Evolutionary conservation across 2,113 vertebrate species (phyloP), one percentile per base, ranked within the genome.

Genomic region (Eublepharis macularius): DNA sequence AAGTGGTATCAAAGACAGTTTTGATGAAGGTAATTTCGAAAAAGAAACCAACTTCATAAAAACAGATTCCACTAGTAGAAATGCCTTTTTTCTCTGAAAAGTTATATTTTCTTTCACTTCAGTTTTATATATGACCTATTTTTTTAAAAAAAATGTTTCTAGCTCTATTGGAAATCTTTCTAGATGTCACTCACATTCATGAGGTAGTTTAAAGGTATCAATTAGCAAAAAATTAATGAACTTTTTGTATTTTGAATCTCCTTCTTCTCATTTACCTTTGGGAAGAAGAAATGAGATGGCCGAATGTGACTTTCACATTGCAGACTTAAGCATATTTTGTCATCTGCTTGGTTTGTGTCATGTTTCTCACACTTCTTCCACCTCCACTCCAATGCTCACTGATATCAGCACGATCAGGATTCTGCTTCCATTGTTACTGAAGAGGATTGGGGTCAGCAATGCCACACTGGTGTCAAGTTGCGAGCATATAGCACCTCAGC

Each of bases 401-500:
- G 89, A 87, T 84, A 66, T 76, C 90, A 16, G 39, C 32, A 4
- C 69, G 51, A 60, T 4, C n/a, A 34, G 54, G 11, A 76, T 4
- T 84, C 57, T 66, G 88, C 60, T 90, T 90, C 86, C 77, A 12
- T 26, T 36, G 60, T 32, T 39, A 54, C 54, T 0, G 0, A 6
- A 4, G 85, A 57, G 43, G 86, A 36, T 0, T 0, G 88, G 90
- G 76, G 10, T 9, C 45, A 34, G 39, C 16, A 19, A 19, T 39
- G 2, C 85, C 89, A 11, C 43, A 3, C 0, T 69, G 86, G 91
- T 89, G 89, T 95, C 85, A 0, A 2, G 21, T 92, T 92, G 86
- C 92, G 85, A 82, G 51, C 76, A 83, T 57, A 79, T 24, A 74
- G 74, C 89, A 91, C 73, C 51, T 90, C 94, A 92, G 90, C 87